Percentiles rank a stretch among this genome's conserved stretches.
These are phyloP conservation scores for Raja brachyura DNA, from an alignment of 2,113 vertebrate species.

Conservation along the genomic window DNA sequence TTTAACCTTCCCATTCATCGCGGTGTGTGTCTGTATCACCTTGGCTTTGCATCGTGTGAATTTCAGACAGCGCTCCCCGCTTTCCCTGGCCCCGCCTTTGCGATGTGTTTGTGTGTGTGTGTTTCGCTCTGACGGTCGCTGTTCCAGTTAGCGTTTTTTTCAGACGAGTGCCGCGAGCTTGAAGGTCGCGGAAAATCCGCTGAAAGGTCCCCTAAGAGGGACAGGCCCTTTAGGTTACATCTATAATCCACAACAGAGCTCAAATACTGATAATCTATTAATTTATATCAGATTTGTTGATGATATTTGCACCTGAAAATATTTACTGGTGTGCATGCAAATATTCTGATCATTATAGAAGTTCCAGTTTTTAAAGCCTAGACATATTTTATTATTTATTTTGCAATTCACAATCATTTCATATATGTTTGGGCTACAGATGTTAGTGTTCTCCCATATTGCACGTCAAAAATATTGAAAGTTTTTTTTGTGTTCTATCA, in stretches of 20 bases:
- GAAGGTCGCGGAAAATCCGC: too few species aligned
- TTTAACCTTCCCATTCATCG: too few species aligned
- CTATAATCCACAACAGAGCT: not conserved
- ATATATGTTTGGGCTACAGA: not conserved
- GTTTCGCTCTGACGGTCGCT: too few species aligned
- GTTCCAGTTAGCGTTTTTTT: too few species aligned
- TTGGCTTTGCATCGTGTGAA: too few species aligned
- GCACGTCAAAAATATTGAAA: not conserved
- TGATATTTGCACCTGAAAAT: not conserved
- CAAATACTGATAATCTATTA: not conserved
- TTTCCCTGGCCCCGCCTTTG: too few species aligned
- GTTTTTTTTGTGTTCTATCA: not conserved
- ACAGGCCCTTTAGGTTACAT: not conserved
- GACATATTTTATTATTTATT: not conserved
- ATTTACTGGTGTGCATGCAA: not conserved
- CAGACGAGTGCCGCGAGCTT: too few species aligned
- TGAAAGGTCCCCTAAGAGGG: too few species aligned
- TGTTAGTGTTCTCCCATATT: not conserved
- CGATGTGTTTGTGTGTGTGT: too few species aligned
- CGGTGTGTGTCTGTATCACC: too few species aligned
- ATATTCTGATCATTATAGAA: not conserved
- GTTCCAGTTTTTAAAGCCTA: not conserved
- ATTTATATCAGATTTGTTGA: not conserved
- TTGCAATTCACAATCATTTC: not conserved
- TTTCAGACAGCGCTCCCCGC: too few species aligned